Conservation (phyloP, 2,797 vertebrate genomes). For the Sciurus carolinensis region DNA sequence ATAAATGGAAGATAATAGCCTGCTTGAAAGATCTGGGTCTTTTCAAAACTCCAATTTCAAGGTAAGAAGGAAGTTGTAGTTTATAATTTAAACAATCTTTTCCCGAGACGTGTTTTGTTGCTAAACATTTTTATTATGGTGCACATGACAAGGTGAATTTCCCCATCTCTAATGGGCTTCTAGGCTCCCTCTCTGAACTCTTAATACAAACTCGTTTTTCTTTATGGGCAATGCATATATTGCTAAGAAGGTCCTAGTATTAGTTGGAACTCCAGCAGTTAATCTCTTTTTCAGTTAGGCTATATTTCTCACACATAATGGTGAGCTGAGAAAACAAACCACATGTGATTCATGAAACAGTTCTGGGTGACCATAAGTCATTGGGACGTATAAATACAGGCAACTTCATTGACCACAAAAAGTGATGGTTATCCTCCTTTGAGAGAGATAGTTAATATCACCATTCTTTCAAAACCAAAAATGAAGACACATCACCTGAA, state of each 20-base stretch:
- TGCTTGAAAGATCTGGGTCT: not conserved
- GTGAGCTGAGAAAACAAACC: not conserved
- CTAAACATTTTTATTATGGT: not conserved
- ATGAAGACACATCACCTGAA: not conserved
- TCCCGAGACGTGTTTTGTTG: constrained; percentile 13
- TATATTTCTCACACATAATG: not conserved
- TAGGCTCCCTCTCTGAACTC: not conserved
- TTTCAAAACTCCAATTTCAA: constrained; percentile 60
- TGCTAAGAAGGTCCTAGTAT: not conserved
- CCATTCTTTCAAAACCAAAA: constrained; percentile 9
- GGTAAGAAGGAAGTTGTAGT: not conserved
- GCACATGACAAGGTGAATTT: not conserved
- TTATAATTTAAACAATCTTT: not conserved
- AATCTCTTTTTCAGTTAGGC: not conserved
- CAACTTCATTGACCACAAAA: not conserved
- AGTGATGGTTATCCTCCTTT: not conserved
- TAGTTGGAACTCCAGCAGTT: not conserved
- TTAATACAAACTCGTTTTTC: not conserved
- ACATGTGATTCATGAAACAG: not conserved
- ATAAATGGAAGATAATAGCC: not conserved
- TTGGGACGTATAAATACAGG: not conserved
- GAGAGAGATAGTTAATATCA: not conserved
- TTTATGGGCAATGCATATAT: not conserved
- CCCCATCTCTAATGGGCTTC: not conserved
- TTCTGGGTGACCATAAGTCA: not conserved